A percentile compares a stretch with the other conserved stretches of the same genome.
Conservation (phyloP, 2,113 vertebrate species). For the Callaeas wilsoni region DNA sequence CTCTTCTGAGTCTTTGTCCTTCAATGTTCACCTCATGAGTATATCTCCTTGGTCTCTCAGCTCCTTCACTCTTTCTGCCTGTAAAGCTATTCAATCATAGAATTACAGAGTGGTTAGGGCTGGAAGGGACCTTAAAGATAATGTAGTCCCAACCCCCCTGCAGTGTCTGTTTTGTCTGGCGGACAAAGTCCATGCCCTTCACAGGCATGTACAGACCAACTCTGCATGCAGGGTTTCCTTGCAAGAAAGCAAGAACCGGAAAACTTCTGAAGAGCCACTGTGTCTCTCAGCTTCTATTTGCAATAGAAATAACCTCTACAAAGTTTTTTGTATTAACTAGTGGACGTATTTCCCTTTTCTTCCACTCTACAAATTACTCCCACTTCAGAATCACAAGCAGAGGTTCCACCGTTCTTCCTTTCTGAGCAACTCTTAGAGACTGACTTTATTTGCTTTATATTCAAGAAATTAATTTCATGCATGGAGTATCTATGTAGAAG, state of each 20-base stretch:
- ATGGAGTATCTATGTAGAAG: not conserved
- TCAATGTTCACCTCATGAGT: not conserved
- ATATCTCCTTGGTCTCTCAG: not conserved
- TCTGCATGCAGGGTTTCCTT: not conserved
- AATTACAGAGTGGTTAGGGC: not conserved
- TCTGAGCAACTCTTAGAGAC: not conserved
- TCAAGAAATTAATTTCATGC: not conserved
- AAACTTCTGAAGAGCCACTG: not conserved
- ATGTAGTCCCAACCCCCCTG: not conserved
- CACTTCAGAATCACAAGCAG: not conserved
- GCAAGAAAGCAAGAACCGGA: accelerated
- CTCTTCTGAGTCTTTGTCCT: not conserved
- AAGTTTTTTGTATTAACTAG: not conserved
- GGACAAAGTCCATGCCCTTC: not conserved
- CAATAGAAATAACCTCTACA: not conserved
- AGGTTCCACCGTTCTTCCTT: not conserved
- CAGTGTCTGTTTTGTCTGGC: accelerated
- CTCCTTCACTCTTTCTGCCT: not conserved
- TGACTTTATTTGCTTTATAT: not conserved
- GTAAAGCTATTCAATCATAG: not conserved
- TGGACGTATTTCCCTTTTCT: not conserved
- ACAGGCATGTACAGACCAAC: accelerated
- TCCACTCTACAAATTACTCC: not conserved
- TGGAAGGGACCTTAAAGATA: not conserved
- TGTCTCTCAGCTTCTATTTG: not conserved